Base-by-base conservation (phyloP, 2,113 vertebrate genomes). In the Sphaerodactylus townsendi region DNA sequence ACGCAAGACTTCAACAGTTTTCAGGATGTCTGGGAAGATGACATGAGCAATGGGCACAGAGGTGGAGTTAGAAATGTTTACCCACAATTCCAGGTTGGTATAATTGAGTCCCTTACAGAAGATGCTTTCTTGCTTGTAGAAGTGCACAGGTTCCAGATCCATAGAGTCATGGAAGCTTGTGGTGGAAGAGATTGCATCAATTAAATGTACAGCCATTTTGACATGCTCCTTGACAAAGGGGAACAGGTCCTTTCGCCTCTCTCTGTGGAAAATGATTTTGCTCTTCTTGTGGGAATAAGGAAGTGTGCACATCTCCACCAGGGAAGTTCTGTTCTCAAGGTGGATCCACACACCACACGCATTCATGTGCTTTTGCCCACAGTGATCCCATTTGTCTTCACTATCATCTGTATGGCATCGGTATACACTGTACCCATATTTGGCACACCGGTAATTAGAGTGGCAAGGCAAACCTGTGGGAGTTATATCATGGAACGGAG, bases 21-120 rank as follows among this genome's bases (percentile, higher is more conserved):
- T 37, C 50, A 87, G 74, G 7, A 17, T 21, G 4, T 53, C 21
- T 71, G 85, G 69, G 46, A 53, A 83, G 30, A 87, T 17, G 28
- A 87, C 80, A 71, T 64, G 80, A 3, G 85, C 85, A 65, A 87
- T 25, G 3, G 85, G 33, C n/a, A 23, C 15, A 48, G 17, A 28
- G 0, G 14, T 62, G 13, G 10, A 7, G 10, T n/a, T 59, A 13
- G 14, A 14, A 5, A 17, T 39, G 28, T 21, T 25, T 33, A 39
- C 14, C 41, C 72, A 28, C 41, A 87, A 21, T 62, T 73, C 68
- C 28, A 83, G n/a, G 33, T 35, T 83, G 28, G 85, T 87, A 64
- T 87, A 87, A 77, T 83, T 72, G 53, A 73, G 17, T 8, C 68
- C 80, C 44, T 87, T 87, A 33, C 85, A 87, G 30, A 72, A n/a